These are phyloP conservation scores for Oxyruncus cristatus DNA, from an alignment of 2,113 vertebrate species.

Conservation along the genomic window DNA sequence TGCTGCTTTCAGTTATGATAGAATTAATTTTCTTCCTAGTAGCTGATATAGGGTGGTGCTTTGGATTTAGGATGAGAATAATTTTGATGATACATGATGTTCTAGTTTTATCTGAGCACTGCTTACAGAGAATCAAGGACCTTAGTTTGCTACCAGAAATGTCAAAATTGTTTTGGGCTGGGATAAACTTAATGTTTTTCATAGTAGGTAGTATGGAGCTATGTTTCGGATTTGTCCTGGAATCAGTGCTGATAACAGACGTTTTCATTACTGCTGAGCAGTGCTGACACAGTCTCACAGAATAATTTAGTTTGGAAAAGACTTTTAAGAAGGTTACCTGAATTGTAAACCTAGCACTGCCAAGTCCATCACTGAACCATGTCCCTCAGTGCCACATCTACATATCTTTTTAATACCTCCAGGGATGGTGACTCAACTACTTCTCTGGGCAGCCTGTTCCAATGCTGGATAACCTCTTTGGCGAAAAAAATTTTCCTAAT, in stretches of 20 bases:
- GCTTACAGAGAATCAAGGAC: neutral
- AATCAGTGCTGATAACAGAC: neutral
- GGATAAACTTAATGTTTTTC: neutral
- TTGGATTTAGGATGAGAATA: neutral
- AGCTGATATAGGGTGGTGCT: neutral
- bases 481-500: neutral
- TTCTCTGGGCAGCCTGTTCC: neutral
- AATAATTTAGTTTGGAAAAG: neutral
- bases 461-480: neutral
- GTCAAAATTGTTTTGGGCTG: neutral
- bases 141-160: neutral
- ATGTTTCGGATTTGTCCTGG: neutral
- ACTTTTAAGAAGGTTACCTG: neutral
- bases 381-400: neutral
- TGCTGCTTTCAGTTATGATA: neutral
- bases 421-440: neutral
- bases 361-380: neutral
- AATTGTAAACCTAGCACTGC: neutral
- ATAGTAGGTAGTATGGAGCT: neutral
- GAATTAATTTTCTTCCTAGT: neutral
- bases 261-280: neutral
- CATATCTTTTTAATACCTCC: neutral
- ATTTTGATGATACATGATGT: neutral
- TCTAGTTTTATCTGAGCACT: neutral
- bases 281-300: neutral